phyloP scores from a whole-genome alignment of 2,888 invertebrate genomes.

The Eulithis prunata region DNA sequence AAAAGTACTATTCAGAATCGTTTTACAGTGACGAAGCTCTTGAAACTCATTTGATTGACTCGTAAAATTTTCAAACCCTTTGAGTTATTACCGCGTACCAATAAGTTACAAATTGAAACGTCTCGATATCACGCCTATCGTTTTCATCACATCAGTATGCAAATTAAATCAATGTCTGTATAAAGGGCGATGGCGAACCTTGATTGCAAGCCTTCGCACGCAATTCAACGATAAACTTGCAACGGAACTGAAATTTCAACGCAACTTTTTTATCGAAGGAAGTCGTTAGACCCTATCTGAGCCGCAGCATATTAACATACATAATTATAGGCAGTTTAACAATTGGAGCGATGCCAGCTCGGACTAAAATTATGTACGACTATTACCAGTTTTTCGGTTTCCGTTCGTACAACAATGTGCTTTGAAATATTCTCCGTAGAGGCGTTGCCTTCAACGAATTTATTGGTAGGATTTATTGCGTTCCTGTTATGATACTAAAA shows the following conservation, averaged over 20 bases:
- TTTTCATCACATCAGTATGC: conserved; percentile 65
- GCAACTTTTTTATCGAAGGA: conserved; percentile 83
- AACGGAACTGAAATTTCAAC: conserved; percentile 83
- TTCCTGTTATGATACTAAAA: conserved; percentile 43
- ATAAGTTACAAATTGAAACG: conserved; percentile 49
- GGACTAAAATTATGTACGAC: conserved; percentile 69
- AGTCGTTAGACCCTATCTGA: conserved; percentile 83
- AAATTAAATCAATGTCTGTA: conserved; percentile 82
- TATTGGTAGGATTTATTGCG: conserved; percentile 56
- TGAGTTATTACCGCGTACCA: conserved; percentile 35
- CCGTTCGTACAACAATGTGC: conserved; percentile 67
- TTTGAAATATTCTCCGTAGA: conserved; percentile 59
- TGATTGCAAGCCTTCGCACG: conserved; percentile 75
- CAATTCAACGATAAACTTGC: conserved; percentile 81
- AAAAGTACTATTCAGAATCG: no score
- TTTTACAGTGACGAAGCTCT: no score
- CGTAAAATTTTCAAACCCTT: conserved; percentile 26
- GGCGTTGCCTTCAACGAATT: conserved; percentile 56
- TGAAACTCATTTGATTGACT: background rate
- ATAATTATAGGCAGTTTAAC: conserved; percentile 82
- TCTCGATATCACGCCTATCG: conserved; percentile 54
- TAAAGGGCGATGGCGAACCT: conserved; percentile 74
- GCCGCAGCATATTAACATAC: conserved; percentile 81
- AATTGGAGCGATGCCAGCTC: conserved; percentile 76
- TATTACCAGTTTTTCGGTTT: conserved; percentile 74